Conservation (phyloP, 1,140 invertebrate genomes). For the Latrodectus geometricus region DNA sequence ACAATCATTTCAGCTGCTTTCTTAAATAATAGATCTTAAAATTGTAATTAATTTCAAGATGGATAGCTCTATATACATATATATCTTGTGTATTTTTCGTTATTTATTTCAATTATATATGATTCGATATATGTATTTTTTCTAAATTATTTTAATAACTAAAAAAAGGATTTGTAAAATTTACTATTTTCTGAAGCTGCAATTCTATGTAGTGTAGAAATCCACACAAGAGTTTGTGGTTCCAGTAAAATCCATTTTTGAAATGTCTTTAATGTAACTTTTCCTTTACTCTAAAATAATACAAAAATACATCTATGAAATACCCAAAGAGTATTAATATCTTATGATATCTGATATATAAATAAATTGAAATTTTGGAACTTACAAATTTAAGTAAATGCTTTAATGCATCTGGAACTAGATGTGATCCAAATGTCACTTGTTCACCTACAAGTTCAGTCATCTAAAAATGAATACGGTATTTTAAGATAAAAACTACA, state of each 20-base stretch:
- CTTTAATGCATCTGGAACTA: conserved; percentile 74
- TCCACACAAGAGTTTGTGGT: conserved; percentile 74
- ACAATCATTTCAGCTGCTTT: no score
- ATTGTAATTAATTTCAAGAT: no score
- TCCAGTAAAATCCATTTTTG: conserved; percentile 74
- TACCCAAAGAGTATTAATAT: background rate
- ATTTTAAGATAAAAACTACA: background rate
- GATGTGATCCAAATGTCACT: conserved; percentile 71
- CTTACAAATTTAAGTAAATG: conserved; percentile 75
- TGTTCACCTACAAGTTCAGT: conserved; percentile 74
- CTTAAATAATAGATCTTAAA: no score
- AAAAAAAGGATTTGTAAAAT: background rate
- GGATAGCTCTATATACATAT: conserved; percentile 31
- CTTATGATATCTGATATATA: no score
- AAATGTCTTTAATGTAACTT: conserved; percentile 73
- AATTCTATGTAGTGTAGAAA: conserved; percentile 74
- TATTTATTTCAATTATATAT: no score
- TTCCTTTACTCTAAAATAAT: conserved; percentile 65
- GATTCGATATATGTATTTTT: no score
- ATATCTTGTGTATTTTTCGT: background rate
- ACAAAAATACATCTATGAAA: background rate
- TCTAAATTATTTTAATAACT: no score
- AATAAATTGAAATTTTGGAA: conserved; percentile 65
- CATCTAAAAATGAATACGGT: conserved; percentile 65
- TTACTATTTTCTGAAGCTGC: conserved; percentile 73